These are phyloP conservation scores for Crocodylus rhombifer DNA, from an alignment of 2,797 vertebrate species.

Conservation along the genomic window DNA sequence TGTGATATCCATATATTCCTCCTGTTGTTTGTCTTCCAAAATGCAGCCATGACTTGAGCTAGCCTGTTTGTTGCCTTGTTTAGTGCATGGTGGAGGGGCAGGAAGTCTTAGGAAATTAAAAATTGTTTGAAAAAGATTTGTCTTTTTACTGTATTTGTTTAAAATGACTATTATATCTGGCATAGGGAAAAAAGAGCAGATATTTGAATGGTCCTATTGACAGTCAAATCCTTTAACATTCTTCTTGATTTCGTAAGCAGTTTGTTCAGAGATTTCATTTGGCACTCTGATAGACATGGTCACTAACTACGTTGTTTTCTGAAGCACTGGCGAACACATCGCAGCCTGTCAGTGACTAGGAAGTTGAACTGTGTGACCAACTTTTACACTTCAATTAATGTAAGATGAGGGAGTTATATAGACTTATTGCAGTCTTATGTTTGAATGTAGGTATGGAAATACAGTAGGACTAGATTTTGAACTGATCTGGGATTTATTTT, in stretches of 20 bases:
- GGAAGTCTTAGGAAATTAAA: background rate
- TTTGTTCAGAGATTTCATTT: background rate
- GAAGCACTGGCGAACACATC: no score
- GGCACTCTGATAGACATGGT: background rate
- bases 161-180: background rate
- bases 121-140: background rate
- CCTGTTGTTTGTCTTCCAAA: background rate
- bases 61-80: background rate
- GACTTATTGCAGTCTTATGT: background rate
- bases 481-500: background rate
- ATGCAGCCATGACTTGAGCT: background rate
- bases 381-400: background rate
- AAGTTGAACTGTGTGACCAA: background rate
- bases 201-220: background rate
- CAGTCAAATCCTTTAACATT: background rate
- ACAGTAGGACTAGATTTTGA: background rate
- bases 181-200: no score
- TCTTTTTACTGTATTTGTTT: background rate
- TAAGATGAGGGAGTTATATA: background rate
- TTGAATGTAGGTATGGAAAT: background rate
- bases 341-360: background rate
- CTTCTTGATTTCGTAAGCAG: background rate
- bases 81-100: background rate
- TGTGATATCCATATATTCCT: background rate
- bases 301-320: background rate